Percentiles rank a stretch among this genome's conserved stretches.
phyloP scores from a whole-genome alignment of 2,888 invertebrate genomes.

The Mythimna impura region DNA sequence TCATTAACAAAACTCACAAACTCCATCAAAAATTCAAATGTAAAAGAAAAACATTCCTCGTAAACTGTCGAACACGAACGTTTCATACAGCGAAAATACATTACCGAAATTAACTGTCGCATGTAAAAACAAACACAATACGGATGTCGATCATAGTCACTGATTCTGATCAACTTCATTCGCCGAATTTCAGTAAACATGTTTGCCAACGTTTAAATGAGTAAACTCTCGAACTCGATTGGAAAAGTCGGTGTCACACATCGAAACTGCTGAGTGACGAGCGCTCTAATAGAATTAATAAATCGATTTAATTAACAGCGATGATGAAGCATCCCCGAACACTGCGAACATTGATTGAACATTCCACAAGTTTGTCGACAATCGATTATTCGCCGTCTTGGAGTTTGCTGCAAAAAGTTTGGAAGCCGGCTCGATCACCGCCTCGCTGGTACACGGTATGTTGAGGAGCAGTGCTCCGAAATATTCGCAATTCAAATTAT shows the following conservation, averaged over 20 bases:
- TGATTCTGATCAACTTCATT: constrained; percentile 59
- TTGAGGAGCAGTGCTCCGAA: constrained; percentile 15
- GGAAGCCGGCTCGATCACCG: constrained; percentile 37
- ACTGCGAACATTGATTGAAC: constrained; percentile 70
- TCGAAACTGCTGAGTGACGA: constrained; percentile 55
- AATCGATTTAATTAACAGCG: constrained; percentile 68
- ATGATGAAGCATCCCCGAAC: constrained; percentile 68
- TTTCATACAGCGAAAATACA: constrained; percentile 38
- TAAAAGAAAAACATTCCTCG: constrained; percentile 42
- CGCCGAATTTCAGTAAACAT: constrained; percentile 57
- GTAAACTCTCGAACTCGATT: constrained; percentile 61
- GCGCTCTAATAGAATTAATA: constrained; percentile 67
- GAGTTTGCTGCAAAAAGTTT: constrained; percentile 60
- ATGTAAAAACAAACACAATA: constrained; percentile 55
- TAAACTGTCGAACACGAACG: constrained; percentile 33
- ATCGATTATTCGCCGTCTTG: constrained; percentile 64
- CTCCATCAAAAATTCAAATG: constrained; percentile 23
- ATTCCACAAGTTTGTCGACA: constrained; percentile 66
- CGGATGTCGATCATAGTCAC: constrained; percentile 51
- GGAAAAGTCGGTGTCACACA: constrained; percentile 63
- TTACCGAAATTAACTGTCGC: constrained; percentile 59
- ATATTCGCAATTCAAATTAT: constrained; percentile 48
- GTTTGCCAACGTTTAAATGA: constrained; percentile 61
- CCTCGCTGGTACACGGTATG: not conserved
- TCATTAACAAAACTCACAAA: constrained; percentile 18